phyloP scores from a whole-genome alignment of 2,888 invertebrate genomes.

The Sialis lutaria region DNA sequence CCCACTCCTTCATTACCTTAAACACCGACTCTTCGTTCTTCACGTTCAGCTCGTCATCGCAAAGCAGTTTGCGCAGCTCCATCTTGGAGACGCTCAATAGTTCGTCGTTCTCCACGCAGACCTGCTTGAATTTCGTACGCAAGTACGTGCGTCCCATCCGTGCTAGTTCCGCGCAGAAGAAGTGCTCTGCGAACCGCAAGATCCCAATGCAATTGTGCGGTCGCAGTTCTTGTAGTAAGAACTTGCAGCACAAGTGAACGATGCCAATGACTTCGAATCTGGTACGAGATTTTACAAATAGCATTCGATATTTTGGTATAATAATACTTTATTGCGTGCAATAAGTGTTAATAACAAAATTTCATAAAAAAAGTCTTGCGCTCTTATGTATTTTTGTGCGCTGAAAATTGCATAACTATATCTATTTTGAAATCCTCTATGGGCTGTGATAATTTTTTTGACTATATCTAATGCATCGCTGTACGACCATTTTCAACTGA shows the following conservation, averaged over 20 bases:
- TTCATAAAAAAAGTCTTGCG: too few species aligned
- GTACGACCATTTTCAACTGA: too few species aligned
- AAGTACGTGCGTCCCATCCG: conserved; percentile 39
- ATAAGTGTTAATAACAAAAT: too few species aligned
- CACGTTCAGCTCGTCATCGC: conserved; percentile 55
- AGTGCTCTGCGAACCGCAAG: conserved; percentile 48
- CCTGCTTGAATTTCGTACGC: conserved; percentile 38
- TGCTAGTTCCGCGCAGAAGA: conserved; percentile 50
- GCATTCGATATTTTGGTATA: too few species aligned
- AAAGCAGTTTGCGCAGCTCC: conserved; percentile 43
- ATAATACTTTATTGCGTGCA: too few species aligned
- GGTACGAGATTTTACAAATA: too few species aligned
- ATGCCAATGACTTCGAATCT: conserved; percentile 50
- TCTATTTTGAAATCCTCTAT: too few species aligned
- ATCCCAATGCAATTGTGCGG: conserved; percentile 56
- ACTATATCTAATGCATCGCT: too few species aligned
- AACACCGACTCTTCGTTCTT: conserved; percentile 56
- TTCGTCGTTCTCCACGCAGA: conserved; percentile 43
- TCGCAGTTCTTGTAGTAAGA: conserved; percentile 40
- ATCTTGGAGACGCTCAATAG: conserved; percentile 39
- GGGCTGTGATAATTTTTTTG: too few species aligned
- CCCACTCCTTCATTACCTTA: conserved; percentile 55
- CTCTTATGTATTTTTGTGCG: too few species aligned
- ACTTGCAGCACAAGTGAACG: conserved; percentile 50
- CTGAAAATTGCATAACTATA: too few species aligned